Evolutionary conservation across 2,797 vertebrate genomes (phyloP), one percentile per base, ranked within the genome.

Genomic region (Epinephelus awoara): DNA sequence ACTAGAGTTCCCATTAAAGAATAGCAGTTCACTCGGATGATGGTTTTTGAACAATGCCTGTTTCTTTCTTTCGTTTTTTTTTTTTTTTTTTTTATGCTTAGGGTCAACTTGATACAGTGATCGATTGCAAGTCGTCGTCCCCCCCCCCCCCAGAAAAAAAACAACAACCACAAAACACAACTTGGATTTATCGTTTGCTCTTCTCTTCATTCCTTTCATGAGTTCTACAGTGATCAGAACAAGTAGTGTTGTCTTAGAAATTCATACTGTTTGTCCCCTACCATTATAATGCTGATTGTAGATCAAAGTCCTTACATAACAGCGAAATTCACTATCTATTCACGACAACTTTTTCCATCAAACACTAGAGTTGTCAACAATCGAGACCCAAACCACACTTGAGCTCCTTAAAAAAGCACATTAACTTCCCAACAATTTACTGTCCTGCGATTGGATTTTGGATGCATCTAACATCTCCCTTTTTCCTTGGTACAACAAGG

Each of bases 401-500:
- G 38, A 63, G 17, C 64, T 58, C 21, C 23, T 75, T 57, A 61
- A 80, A 70, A 75, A 64, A 52, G 19, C 19, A 18, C 58, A 50
- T 15, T 18, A n/a, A 21, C 65, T 65, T 52, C 47, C 13, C 13
- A 68, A 42, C 25, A 72, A 29, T 77, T 80, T 82, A 21, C 54
- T 67, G 29, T 81, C 10, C 51, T 76, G 40, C 14, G 15, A 84
- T 77, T 85, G 62, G 58, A 75, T 84, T 83, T 84, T 79, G 34
- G 56, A 56, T 81, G 63, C 61, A 44, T 67, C 38, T 8, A 83
- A 69, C 62, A 50, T 47, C 56, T 67, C 51, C 8, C 29, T 66
- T 78, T 42, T 80, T 85, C 51, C 38, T 75, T 69, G 75, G 50
- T 80, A 80, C 57, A 83, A 79, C 79, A 88, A 92, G 83, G 82